These are phyloP conservation scores for Sarcophaga caerulescens DNA, from an alignment of 2,888 invertebrate species.

Conservation along the genomic window DNA sequence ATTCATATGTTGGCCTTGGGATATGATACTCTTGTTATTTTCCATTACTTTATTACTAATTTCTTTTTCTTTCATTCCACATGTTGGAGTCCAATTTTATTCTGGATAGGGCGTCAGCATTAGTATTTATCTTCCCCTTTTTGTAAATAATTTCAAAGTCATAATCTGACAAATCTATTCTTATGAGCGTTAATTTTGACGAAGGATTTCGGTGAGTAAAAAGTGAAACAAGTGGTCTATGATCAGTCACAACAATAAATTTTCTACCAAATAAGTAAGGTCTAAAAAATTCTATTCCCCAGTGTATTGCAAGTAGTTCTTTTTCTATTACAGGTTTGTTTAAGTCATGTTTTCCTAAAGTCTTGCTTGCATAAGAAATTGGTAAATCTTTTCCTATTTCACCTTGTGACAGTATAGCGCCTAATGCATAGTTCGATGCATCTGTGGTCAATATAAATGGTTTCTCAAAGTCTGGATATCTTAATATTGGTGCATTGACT, in stretches of 20 bases:
- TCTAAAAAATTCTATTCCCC: slow-evolving; percentile 71
- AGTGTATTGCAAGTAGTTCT: slow-evolving; percentile 69
- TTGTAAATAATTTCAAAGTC: slow-evolving; percentile 65
- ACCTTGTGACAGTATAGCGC: slow-evolving; percentile 67
- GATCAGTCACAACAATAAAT: slow-evolving; percentile 69
- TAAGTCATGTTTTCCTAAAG: slow-evolving; percentile 33
- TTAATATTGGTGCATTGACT: slow-evolving; percentile 16
- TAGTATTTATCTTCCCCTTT: slow-evolving; percentile 2
- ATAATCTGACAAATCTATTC: slow-evolving; percentile 69
- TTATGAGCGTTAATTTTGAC: slow-evolving; percentile 3
- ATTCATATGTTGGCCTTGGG: slow-evolving; percentile 2
- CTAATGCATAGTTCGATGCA: slow-evolving; percentile 70
- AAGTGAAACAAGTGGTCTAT: slow-evolving; percentile 34
- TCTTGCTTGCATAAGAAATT: slow-evolving; percentile 20
- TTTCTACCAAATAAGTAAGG: slow-evolving; percentile 73
- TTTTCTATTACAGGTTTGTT: slow-evolving; percentile 67
- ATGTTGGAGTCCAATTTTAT: slow-evolving; percentile 13
- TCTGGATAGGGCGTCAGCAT: slow-evolving; percentile 1
- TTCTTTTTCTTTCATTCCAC: slow-evolving; percentile 7
- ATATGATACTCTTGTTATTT: slow-evolving; percentile 9
- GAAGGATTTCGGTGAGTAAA: slow-evolving; percentile 60
- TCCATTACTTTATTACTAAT: neutral
- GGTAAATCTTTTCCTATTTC: slow-evolving; percentile 23
- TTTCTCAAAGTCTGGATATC: slow-evolving; percentile 40
- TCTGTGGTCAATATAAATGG: slow-evolving; percentile 73